Evolutionary conservation across 2,797 vertebrate genomes (phyloP).

Genomic region (Schizothorax lantsangensis): DNA sequence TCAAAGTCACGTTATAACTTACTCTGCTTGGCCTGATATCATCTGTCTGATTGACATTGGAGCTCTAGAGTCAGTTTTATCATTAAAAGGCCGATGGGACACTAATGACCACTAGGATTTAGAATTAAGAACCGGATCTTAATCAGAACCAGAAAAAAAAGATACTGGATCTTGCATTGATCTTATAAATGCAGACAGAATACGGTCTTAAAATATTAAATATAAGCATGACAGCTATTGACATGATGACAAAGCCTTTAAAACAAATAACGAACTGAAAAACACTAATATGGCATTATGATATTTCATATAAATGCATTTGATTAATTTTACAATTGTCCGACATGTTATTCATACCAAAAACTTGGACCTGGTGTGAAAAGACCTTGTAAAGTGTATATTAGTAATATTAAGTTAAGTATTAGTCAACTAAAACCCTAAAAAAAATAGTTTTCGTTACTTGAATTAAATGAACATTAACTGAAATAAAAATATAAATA

Average conservation of each 20-base stretch:
- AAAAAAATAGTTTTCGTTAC: background rate
- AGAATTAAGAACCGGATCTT: constrained; percentile 47
- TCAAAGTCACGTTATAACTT: constrained; percentile 30
- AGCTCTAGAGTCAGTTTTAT: constrained; percentile 43
- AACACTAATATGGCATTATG: background rate
- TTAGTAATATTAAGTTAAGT: background rate
- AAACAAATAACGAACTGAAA: background rate
- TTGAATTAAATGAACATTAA: background rate
- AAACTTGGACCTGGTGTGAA: background rate
- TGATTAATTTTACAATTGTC: background rate
- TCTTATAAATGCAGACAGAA: background rate
- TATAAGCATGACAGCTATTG: background rate
- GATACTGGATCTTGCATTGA: background rate
- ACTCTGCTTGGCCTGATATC: constrained; percentile 32
- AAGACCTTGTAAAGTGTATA: background rate
- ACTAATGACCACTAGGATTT: constrained; percentile 16
- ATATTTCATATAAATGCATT: background rate
- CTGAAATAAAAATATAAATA: background rate
- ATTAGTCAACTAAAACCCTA: background rate
- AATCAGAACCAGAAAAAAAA: constrained; percentile 29
- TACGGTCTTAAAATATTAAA: background rate
- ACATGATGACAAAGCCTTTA: background rate
- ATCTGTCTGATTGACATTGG: constrained; percentile 49
- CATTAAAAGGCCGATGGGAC: constrained; percentile 38
- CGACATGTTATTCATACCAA: background rate